A percentile compares a stretch with the other conserved stretches of the same genome.
Conservation (phyloP, 2,797 vertebrate species). For the Selene dorsalis region DNA sequence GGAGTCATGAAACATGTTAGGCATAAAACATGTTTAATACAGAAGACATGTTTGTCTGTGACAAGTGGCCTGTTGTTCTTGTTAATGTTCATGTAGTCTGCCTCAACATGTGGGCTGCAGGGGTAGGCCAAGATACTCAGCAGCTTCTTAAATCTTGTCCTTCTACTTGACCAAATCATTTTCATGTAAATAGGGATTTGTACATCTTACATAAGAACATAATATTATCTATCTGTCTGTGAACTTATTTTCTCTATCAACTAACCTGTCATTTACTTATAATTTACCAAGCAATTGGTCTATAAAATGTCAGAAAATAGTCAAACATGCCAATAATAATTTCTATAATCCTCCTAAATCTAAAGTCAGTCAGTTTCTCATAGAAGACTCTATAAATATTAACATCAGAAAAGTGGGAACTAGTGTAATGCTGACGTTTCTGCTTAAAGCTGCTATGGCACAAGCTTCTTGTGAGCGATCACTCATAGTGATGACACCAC, state of each 20-base stretch:
- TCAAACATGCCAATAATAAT: not conserved
- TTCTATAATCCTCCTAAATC: not conserved
- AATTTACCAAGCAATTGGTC: not conserved
- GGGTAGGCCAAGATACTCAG: not conserved
- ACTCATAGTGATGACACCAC: not conserved
- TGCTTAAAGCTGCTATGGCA: not conserved
- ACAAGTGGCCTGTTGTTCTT: constrained; percentile 7
- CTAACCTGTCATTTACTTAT: not conserved
- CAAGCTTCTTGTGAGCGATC: not conserved
- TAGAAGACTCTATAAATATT: not conserved
- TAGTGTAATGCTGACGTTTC: not conserved
- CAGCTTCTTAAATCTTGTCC: not conserved
- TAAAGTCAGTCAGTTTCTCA: not conserved
- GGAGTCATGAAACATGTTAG: not conserved
- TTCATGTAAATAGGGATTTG: not conserved
- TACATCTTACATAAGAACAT: not conserved
- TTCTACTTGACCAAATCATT: not conserved
- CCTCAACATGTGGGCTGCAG: constrained; percentile 1
- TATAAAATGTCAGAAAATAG: not conserved
- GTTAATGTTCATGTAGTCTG: constrained; percentile 11
- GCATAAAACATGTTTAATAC: not conserved
- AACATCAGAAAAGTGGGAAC: not conserved
- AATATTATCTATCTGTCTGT: not conserved
- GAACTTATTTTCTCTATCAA: not conserved
- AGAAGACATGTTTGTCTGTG: not conserved